Conservation (phyloP, 2,888 invertebrate genomes). For the Pyrrhia umbra region DNA sequence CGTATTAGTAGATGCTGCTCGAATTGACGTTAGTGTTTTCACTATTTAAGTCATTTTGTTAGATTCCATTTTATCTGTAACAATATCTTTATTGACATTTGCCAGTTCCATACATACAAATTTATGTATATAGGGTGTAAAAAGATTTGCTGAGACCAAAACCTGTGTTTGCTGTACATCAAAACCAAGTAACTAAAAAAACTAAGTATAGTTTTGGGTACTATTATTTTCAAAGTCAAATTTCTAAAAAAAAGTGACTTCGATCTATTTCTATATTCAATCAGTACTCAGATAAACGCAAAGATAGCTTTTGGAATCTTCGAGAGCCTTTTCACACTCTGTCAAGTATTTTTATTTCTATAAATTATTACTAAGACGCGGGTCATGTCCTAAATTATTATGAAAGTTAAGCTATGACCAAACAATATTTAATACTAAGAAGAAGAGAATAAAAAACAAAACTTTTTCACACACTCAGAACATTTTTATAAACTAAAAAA, state of each 20-base stretch:
- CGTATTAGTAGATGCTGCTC: neutral
- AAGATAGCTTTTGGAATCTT: no score
- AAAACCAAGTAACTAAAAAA: no score
- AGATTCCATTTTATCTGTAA: neutral
- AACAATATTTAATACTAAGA: conserved; percentile 43
- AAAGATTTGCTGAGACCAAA: no score
- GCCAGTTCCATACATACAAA: neutral
- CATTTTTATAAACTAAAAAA: conserved; percentile 12
- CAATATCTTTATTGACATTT: neutral
- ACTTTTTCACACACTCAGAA: conserved; percentile 20
- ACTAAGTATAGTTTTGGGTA: no score
- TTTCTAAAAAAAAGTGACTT: no score
- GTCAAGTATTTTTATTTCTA: neutral
- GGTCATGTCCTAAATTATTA: conserved; percentile 26
- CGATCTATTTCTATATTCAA: no score
- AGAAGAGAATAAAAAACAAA: conserved; percentile 26
- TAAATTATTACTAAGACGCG: conserved; percentile 17
- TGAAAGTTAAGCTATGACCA: conserved; percentile 50
- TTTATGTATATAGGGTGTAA: neutral
- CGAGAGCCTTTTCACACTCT: neutral
- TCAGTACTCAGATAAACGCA: no score
- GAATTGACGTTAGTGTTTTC: no score
- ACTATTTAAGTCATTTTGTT: neutral
- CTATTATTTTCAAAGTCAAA: no score
- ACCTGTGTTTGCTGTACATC: no score